Evolutionary conservation across 1,140 invertebrate species (phyloP).

Genomic region (Heliconius melpomene): DNA sequence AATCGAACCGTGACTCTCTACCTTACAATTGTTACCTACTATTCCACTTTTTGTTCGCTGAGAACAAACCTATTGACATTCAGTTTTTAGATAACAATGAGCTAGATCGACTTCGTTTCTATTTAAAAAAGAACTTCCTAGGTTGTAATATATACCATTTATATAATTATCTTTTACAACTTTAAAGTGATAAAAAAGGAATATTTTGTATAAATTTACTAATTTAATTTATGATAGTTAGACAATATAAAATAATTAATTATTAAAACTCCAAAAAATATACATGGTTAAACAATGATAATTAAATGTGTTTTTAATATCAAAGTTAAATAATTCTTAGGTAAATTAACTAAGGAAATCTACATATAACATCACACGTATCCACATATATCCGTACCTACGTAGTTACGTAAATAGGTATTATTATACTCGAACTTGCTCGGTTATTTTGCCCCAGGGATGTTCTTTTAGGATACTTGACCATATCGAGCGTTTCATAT

Average conservation of each 20-base stretch:
- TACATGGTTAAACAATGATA: too few species aligned
- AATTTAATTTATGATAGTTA: too few species aligned
- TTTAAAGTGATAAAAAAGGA: too few species aligned
- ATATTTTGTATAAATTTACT: too few species aligned
- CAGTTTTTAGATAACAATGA: neutral
- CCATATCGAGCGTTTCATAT: slow-evolving; percentile 28
- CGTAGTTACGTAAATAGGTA: slow-evolving; percentile 47
- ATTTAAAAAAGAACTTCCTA: neutral
- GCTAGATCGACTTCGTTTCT: neutral
- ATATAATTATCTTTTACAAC: too few species aligned
- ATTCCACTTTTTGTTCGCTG: slow-evolving; percentile 56
- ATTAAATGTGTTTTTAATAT: too few species aligned
- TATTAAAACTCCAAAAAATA: too few species aligned
- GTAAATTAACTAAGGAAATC: neutral
- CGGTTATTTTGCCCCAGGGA: slow-evolving; percentile 38
- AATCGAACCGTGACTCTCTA: slow-evolving; percentile 55
- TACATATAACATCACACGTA: slow-evolving; percentile 5
- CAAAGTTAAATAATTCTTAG: neutral
- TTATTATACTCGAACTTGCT: slow-evolving; percentile 47
- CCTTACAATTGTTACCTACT: slow-evolving; percentile 51
- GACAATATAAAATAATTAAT: too few species aligned
- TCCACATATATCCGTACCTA: slow-evolving; percentile 4
- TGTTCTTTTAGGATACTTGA: slow-evolving; percentile 39
- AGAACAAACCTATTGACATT: slow-evolving; percentile 38
- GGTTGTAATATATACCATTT: too few species aligned